Base-by-base conservation (phyloP, 2,888 invertebrate genomes). In the Oxycera nigricornis region DNA sequence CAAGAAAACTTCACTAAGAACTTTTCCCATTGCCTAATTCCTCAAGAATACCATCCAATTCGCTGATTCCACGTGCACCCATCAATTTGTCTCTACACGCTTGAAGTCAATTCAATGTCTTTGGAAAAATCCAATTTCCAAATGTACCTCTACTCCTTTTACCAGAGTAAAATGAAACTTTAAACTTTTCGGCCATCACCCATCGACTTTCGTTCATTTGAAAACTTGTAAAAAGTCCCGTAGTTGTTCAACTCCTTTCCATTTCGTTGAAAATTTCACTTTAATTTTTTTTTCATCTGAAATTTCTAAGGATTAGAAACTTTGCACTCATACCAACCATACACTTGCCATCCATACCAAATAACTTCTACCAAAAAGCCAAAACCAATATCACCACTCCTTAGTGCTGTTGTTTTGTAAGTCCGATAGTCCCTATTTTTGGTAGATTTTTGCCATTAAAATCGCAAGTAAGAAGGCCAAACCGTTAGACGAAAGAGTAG, bases 221-320 rank as follows among this genome's bases (percentile, higher is more conserved):
- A 14, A 59, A 59, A 59, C 7, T 59, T 59, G 14, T 11, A 20
- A 59, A 59, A 59, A 22, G 14, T 22, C 59, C 7, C 14, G 26
- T 20, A 59, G 11, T 59, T 59, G n/a, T 11, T 0, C 30, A 26
- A 9, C n/a, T 24, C 59, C 9, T 3, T 9, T 17, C n/a, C n/a
- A n/a, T n/a, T n/a, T n/a, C n/a, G n/a, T n/a, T n/a, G n/a, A 2
- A 59, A 28, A 9, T 11, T 26, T 9, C 14, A 28, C 17, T 11
- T 28, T 26, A 2, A 2, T 26, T 11, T 7, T 28, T 28, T 9
- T 9, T 9, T 59, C 22, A 20, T 26, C 11, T 2, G 14, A 59
- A 59, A 59, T 28, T 59, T 59, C 30, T 28, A 59, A 59, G 59
- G 59, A 59, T 59, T 59, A 59, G 59, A 59, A 22, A 26, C 26